A percentile compares a stretch with the other conserved stretches of the same genome.
phyloP scores from a whole-genome alignment of 2,888 invertebrate genomes.

The Trachelus iudaicus region DNA sequence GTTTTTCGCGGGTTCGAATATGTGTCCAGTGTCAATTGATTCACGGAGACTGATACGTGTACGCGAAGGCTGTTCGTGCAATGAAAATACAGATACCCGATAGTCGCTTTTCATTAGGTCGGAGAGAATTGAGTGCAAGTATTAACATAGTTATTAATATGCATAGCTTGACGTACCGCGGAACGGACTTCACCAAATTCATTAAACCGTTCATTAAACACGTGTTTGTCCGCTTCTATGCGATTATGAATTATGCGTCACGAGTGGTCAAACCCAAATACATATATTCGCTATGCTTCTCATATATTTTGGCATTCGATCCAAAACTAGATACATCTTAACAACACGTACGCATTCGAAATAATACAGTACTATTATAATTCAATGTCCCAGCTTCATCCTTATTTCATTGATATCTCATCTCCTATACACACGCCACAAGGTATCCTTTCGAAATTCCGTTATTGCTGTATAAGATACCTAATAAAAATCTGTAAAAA shows the following conservation, averaged over 20 bases:
- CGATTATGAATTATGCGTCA: slow-evolving; percentile 31
- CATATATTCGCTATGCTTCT: neutral
- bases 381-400: neutral
- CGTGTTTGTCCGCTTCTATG: slow-evolving; percentile 22
- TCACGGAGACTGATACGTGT: neutral
- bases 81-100: neutral
- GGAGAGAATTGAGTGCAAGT: slow-evolving; percentile 25
- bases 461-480: neutral
- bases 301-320: neutral
- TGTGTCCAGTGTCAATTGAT: neutral
- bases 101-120: slow-evolving; percentile 2
- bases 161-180: slow-evolving; percentile 17
- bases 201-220: slow-evolving; percentile 36
- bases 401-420: neutral
- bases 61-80: neutral
- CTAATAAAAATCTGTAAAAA: neutral
- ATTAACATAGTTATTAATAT: slow-evolving; percentile 39
- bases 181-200: slow-evolving; percentile 22
- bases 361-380: neutral
- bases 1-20: neutral
- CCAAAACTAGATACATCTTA: neutral
- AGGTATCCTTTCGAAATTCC: neutral
- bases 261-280: slow-evolving; percentile 16
- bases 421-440: neutral
- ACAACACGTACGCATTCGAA: neutral